Percentiles rank a stretch among this genome's conserved stretches.
Conservation (phyloP, 2,113 vertebrate species). For the Dipodomys spectabilis region DNA sequence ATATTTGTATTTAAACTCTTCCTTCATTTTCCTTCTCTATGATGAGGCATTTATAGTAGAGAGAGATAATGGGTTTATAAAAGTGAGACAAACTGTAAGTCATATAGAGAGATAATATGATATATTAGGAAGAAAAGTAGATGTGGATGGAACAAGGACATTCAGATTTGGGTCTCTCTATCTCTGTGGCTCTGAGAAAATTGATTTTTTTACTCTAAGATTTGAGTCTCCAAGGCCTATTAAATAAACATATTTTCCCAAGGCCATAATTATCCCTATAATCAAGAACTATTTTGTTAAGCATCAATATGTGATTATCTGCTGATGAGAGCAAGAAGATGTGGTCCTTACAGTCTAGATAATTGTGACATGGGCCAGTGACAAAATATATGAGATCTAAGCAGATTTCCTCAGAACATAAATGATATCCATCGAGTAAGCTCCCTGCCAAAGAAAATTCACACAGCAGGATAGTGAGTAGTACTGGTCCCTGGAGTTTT, state of each 20-base stretch:
- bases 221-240: neutral
- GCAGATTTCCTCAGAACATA: neutral
- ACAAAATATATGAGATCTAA: neutral
- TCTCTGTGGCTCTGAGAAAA: neutral
- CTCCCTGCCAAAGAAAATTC: neutral
- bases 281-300: conserved; percentile 54
- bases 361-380: neutral
- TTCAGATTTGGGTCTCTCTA: neutral
- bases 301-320: neutral
- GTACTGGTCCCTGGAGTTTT: neutral
- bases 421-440: conserved; percentile 2
- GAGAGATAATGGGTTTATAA: conserved; percentile 8
- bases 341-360: neutral
- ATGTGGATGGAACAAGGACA: neutral
- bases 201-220: neutral
- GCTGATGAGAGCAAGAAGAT: conserved; percentile 38
- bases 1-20: neutral
- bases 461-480: neutral
- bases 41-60: neutral
- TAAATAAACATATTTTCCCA: conserved; percentile 45
- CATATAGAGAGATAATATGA: neutral
- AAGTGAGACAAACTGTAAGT: neutral
- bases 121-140: neutral
- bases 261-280: conserved; percentile 8
- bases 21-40: neutral